Percentiles rank a stretch among this genome's conserved stretches.
Conservation (phyloP, 53 echinoderm and acorn worm genomes). For the Crossaster papposus region DNA sequence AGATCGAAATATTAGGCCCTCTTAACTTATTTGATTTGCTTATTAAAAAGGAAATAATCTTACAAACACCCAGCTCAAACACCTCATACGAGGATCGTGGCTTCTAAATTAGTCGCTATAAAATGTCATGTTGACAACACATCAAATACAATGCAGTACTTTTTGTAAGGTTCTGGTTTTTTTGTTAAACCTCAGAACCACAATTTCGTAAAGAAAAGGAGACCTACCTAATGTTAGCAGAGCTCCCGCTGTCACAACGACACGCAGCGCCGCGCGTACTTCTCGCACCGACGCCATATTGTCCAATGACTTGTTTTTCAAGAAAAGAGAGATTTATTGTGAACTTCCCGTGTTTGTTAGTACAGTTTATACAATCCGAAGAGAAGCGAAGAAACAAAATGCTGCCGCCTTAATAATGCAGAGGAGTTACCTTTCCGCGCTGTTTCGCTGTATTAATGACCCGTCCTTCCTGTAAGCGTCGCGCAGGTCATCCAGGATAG, state of each 20-base stretch:
- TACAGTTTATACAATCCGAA: not conserved
- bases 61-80: too few species aligned
- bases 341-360: slow-evolving; percentile 31
- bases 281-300: slow-evolving; percentile 30
- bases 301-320: not conserved
- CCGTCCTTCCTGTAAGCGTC: slow-evolving; percentile 28
- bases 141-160: too few species aligned
- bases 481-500: slow-evolving; percentile 48
- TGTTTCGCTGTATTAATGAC: not conserved
- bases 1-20: too few species aligned
- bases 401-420: not conserved
- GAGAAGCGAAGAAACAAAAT: not conserved
- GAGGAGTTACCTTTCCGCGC: not conserved
- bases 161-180: too few species aligned
- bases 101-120: too few species aligned
- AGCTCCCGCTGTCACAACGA: not conserved
- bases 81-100: too few species aligned
- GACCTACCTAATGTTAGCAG: not conserved
- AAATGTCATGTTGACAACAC: too few species aligned
- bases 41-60: too few species aligned
- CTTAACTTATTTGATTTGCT: too few species aligned
- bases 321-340: slow-evolving; percentile 31
- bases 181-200: not conserved
- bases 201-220: not conserved
- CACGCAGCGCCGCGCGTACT: not conserved